Evolutionary conservation across 2,113 vertebrate species (phyloP).

Genomic region (Cettia cetti): DNA sequence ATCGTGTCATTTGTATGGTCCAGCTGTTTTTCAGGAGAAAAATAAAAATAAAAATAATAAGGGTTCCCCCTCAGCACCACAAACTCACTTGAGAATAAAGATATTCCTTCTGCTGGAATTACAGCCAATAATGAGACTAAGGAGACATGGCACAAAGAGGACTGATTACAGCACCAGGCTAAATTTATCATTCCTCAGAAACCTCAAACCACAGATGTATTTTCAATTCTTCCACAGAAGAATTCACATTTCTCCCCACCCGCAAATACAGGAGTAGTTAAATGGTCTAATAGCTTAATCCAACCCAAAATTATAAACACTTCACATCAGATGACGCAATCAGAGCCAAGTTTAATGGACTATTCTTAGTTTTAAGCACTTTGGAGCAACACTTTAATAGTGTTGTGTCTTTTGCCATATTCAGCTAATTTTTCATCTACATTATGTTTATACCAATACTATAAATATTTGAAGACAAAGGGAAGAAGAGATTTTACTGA

Average conservation of each 20-base stretch:
- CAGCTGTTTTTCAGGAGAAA: background rate
- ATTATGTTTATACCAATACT: background rate
- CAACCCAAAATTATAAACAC: background rate
- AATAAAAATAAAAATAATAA: background rate
- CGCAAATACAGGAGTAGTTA: background rate
- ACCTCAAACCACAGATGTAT: conserved; percentile 47
- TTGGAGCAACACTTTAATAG: background rate
- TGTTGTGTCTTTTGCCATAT: background rate
- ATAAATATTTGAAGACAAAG: background rate
- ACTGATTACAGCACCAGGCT: conserved; percentile 24
- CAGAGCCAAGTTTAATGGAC: background rate
- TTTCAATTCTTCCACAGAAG: conserved; percentile 36
- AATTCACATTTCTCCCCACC: background rate
- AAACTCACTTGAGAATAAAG: background rate
- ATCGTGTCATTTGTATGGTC: background rate
- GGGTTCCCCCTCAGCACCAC: background rate
- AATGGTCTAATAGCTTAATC: conserved; percentile 15
- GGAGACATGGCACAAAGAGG: conserved; percentile 9
- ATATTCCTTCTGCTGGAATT: conserved; percentile 4
- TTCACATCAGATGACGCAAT: background rate
- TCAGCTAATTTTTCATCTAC: background rate
- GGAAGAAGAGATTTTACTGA: background rate
- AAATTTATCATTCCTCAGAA: conserved; percentile 27
- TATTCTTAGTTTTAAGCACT: background rate
- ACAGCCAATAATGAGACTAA: background rate